These are phyloP conservation scores for Metallyticus violacea DNA, from an alignment of 2,888 invertebrate genomes.

Conservation along the genomic window DNA sequence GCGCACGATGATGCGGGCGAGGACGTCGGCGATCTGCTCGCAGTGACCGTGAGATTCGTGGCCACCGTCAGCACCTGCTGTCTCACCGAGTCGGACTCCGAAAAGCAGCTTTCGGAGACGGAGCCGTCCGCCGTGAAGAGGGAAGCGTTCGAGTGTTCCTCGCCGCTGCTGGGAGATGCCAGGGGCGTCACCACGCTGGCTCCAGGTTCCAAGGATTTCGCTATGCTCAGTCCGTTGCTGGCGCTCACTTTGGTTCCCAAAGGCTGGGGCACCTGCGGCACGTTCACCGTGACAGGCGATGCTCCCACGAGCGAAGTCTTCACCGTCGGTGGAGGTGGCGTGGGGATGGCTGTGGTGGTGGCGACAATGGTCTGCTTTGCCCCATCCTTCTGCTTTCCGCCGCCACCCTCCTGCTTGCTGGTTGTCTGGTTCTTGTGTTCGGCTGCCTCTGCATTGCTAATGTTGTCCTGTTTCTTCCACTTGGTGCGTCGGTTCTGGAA, in stretches of 20 bases:
- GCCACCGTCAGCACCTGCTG: slow-evolving; percentile 28
- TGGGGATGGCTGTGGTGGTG: neutral
- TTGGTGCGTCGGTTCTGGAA: slow-evolving; percentile 82
- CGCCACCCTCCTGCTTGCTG: slow-evolving; percentile 20
- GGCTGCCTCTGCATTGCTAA: slow-evolving; percentile 82
- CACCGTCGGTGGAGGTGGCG: neutral
- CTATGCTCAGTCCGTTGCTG: slow-evolving; percentile 4
- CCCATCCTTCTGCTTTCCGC: neutral
- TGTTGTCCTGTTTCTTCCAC: slow-evolving; percentile 92
- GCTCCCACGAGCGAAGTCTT: neutral
- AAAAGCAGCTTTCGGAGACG: slow-evolving; percentile 38
- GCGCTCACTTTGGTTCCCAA: slow-evolving; percentile 5
- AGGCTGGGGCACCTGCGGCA: slow-evolving; percentile 1
- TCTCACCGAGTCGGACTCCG: slow-evolving; percentile 25
- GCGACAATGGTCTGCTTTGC: neutral
- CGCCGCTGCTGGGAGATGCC: slow-evolving; percentile 34
- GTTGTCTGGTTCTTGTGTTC: slow-evolving; percentile 64
- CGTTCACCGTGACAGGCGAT: neutral
- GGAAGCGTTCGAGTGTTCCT: slow-evolving; percentile 39
- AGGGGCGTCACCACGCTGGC: slow-evolving; percentile 12
- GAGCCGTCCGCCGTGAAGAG: slow-evolving; percentile 38
- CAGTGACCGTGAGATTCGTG: slow-evolving; percentile 26
- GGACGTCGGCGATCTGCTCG: slow-evolving; percentile 11
- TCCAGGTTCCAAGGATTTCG: neutral
- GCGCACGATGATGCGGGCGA: slow-evolving; percentile 20